Conservation (phyloP, 1,140 invertebrate genomes). For the Drosophila aff. region DNA sequence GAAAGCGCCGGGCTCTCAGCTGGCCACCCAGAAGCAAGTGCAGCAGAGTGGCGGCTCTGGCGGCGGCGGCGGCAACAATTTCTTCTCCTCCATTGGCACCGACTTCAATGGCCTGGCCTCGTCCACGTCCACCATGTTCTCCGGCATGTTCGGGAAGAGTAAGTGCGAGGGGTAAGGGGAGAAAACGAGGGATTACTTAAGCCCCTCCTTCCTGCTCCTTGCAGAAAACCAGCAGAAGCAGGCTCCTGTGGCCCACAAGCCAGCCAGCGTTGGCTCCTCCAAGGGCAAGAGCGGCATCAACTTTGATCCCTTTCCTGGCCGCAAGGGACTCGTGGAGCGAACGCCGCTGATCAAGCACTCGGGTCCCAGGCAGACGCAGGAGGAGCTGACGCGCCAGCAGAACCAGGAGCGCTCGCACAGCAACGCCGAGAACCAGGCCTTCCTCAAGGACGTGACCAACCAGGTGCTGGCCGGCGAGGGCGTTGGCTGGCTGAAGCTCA, state of each 20-base stretch:
- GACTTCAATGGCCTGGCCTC: constrained; percentile 95
- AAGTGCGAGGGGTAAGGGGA: constrained; percentile 18
- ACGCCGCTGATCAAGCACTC: constrained; percentile 95
- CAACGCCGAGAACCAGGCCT: constrained; percentile 94
- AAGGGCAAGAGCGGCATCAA: constrained; percentile 87
- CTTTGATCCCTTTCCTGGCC: constrained; percentile 92
- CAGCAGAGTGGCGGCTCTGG: constrained; percentile 57
- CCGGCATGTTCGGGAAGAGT: constrained; percentile 92
- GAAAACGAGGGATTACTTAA: neutral
- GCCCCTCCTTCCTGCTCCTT: too few species aligned
- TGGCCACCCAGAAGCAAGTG: constrained; percentile 85
- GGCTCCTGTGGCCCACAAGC: constrained; percentile 64
- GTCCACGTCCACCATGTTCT: constrained; percentile 96
- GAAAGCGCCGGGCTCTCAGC: constrained; percentile 77
- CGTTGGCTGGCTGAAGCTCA: constrained; percentile 98
- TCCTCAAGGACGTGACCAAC: constrained; percentile 94
- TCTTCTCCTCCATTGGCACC: constrained; percentile 95
- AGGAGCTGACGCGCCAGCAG: constrained; percentile 88
- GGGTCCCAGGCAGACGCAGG: constrained; percentile 87
- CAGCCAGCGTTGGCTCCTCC: constrained; percentile 69
- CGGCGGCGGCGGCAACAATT: constrained; percentile 89
- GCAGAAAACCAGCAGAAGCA: constrained; percentile 76
- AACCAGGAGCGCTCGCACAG: constrained; percentile 89
- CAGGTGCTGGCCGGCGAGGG: constrained; percentile 98
- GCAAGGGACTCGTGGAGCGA: constrained; percentile 94